Evolutionary conservation across 2,797 vertebrate species (phyloP).

Genomic region (Sylvilagus floridanus): DNA sequence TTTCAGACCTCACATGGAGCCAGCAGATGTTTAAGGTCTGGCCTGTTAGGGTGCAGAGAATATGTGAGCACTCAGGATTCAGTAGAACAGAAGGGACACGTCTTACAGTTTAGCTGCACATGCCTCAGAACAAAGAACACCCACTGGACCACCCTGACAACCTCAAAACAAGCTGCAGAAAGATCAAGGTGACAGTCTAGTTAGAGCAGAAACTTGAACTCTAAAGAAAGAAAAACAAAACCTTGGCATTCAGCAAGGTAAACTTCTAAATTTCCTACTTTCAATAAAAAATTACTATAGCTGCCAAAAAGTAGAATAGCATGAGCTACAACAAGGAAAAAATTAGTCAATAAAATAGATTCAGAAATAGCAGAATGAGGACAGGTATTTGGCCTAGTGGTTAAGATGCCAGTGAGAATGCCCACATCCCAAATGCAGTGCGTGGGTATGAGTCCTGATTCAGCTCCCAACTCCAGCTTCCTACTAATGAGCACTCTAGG

Average conservation of each 20-base stretch:
- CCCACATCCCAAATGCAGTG: too few species aligned
- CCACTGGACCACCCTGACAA: not conserved
- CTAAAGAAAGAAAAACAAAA: not conserved
- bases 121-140: not conserved
- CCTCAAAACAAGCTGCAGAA: not conserved
- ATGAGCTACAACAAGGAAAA: not conserved
- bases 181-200: not conserved
- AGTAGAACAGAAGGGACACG: not conserved
- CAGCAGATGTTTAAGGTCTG: not conserved
- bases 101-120: not conserved
- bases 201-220: not conserved
- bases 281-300: not conserved
- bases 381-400: too few species aligned
- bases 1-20: not conserved
- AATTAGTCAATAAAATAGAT: not conserved
- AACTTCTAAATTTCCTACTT: not conserved
- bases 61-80: not conserved
- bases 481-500: too few species aligned
- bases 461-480: too few species aligned
- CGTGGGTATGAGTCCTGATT: too few species aligned
- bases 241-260: not conserved
- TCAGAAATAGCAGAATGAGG: slow-evolving; percentile 12
- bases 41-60: not conserved
- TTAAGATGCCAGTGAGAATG: too few species aligned
- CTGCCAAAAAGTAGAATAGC: not conserved